Percentiles rank a stretch among this genome's conserved stretches.
Conservation (phyloP, 2,888 invertebrate species). For the Sycophila texana region DNA sequence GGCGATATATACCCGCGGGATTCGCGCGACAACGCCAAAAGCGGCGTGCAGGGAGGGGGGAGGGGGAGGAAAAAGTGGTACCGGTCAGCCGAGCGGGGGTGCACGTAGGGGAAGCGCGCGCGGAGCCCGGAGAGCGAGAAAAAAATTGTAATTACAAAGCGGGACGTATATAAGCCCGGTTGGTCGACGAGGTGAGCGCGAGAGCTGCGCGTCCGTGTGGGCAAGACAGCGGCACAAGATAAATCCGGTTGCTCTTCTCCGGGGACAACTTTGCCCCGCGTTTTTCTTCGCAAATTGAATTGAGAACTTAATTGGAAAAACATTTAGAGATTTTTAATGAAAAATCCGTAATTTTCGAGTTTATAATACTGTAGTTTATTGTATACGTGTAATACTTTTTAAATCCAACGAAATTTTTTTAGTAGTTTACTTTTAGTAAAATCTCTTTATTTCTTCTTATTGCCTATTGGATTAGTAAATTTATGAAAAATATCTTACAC, state of each 20-base stretch:
- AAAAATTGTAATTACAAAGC: conserved; percentile 54
- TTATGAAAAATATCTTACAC: too few species aligned
- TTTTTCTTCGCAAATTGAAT: too few species aligned
- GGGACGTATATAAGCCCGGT: conserved; percentile 7
- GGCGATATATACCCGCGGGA: conserved; percentile 11
- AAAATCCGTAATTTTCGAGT: too few species aligned
- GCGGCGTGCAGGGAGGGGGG: background rate
- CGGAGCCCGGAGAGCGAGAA: background rate
- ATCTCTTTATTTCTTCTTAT: too few species aligned
- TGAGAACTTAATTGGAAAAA: too few species aligned
- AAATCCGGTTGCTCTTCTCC: conserved; percentile 31
- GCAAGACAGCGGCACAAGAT: conserved; percentile 38
- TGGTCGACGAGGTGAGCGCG: background rate
- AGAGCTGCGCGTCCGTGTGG: background rate
- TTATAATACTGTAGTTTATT: too few species aligned
- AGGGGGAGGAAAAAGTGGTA: background rate
- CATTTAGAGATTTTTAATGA: too few species aligned
- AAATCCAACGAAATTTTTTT: too few species aligned
- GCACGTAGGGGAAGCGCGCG: background rate
- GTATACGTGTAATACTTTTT: too few species aligned
- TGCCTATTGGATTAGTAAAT: too few species aligned
- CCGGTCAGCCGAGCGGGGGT: conserved; percentile 19
- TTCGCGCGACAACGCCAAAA: background rate
- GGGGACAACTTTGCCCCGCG: background rate
- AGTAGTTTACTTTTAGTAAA: too few species aligned